Percentiles rank a stretch among this genome's conserved stretches.
Conservation (phyloP, 1,140 invertebrate genomes). For the Apis cerana region DNA sequence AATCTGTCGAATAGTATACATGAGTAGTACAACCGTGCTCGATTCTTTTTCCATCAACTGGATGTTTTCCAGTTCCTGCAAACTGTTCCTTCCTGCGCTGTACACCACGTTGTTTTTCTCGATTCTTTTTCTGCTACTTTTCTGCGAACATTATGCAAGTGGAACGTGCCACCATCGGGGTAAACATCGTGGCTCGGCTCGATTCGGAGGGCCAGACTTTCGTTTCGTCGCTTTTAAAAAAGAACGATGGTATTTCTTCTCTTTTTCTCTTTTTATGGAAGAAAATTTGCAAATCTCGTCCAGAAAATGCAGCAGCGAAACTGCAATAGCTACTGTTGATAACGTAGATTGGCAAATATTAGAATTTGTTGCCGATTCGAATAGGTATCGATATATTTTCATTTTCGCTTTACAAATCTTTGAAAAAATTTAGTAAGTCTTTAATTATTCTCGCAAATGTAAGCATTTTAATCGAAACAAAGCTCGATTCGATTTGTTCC, state of each 20-base stretch:
- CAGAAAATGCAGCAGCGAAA: neutral
- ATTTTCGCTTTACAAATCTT: too few species aligned
- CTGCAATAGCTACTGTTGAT: too few species aligned
- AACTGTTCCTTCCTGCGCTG: neutral
- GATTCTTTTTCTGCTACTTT: neutral
- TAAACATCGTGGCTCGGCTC: slow-evolving; percentile 18
- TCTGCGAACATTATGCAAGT: slow-evolving; percentile 19
- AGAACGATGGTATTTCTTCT: too few species aligned
- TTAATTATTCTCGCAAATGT: too few species aligned
- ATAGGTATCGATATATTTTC: too few species aligned
- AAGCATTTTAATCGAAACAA: too few species aligned
- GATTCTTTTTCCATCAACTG: slow-evolving; percentile 20
- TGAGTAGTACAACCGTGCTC: neutral
- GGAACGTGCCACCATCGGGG: neutral
- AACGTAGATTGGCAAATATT: too few species aligned
- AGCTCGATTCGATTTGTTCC: too few species aligned
- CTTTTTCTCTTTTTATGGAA: neutral
- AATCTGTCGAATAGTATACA: slow-evolving; percentile 23
- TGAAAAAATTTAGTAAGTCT: too few species aligned
- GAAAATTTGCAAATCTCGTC: neutral
- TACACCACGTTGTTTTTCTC: slow-evolving; percentile 2
- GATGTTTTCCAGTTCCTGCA: neutral
- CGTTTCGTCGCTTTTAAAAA: neutral
- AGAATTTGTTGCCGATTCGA: too few species aligned
- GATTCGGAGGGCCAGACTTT: neutral